Evolutionary conservation across 2,888 invertebrate genomes (phyloP).

Genomic region (Hofmannophila pseudospretella): DNA sequence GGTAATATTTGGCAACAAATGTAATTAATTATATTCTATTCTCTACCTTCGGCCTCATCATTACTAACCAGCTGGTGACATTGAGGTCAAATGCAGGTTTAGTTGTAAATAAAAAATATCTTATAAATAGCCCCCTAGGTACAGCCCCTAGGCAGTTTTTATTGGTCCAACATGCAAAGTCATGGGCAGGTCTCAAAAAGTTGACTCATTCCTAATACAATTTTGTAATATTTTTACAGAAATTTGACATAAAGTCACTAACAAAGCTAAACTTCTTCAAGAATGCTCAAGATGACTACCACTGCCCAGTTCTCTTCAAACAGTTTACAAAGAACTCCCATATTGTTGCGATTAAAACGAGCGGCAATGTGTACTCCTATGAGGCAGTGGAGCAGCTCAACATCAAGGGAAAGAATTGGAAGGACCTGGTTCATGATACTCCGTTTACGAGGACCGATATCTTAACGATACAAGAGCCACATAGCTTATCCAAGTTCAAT

Average conservation of each 20-base stretch:
- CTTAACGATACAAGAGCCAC: constrained; percentile 94
- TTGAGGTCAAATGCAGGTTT: too few species aligned
- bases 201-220: too few species aligned
- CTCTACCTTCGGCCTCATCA: too few species aligned
- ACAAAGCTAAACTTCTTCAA: constrained; percentile 92
- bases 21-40: too few species aligned
- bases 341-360: constrained; percentile 91
- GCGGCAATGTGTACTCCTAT: constrained; percentile 96
- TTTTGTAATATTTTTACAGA: constrained; percentile 78
- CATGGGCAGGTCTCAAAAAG: too few species aligned
- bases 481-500: constrained; percentile 94
- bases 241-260: constrained; percentile 88
- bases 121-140: too few species aligned
- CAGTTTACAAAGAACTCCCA: constrained; percentile 95
- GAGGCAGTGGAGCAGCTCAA: constrained; percentile 98
- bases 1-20: too few species aligned
- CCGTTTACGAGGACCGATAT: constrained; percentile 93
- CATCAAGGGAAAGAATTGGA: constrained; percentile 95
- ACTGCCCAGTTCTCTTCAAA: constrained; percentile 96
- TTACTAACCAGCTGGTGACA: too few species aligned
- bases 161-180: too few species aligned
- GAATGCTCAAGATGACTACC: constrained; percentile 89
- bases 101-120: too few species aligned
- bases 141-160: too few species aligned
- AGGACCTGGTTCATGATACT: constrained; percentile 93